Base-by-base conservation (phyloP, 2,797 vertebrate genomes). In the Ispidina lecontei region DNA sequence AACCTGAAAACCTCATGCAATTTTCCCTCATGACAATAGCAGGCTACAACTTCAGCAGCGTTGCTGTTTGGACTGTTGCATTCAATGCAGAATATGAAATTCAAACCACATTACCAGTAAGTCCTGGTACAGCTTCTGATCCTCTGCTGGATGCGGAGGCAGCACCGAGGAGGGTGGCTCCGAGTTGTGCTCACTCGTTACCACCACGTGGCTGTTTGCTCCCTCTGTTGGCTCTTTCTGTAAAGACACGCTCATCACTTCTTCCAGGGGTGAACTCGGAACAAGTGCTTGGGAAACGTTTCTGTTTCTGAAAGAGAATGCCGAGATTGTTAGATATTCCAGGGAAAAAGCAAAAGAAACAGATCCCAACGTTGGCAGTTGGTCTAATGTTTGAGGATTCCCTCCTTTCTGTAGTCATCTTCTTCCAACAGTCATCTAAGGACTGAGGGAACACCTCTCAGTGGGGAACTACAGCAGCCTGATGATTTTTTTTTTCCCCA, bases 101-200 rank as follows among this genome's bases (percentile, higher is more conserved):
- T 15, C 47, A 77, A 14, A 44, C 2, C 2, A 17, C 84, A 37
- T 97, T 98, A 99, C 99, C 98, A 98, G 96, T 58, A 99, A 98
- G 80, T 98, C 97, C 71, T 98, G 97, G 91, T 98, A 99, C 97
- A 99, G 98, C 90, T 96, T 97, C 93, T 98, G 98, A 77, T 97
- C 96, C 44, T 97, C 97, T 33, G 94, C 86, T 2, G 85, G 73
- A 14, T 75, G 95, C 74, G 4, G 75, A 69, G 87, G 89, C 88
- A 90, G 41, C 76, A 87, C n/a, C 1, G 86, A 84, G 43, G 71
- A 5, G 2, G 76, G 68, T 35, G 91, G 90, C 68, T 96, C 96
- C 1, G 63, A 44, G 72, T 67, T 91, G 74, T 81, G 89, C 56
- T 94, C 95, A 1, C 56, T 92, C 31, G 75, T 81, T 68, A 58